These are phyloP conservation scores for Enoplolaimus lenunculus DNA, from an alignment of 2,888 invertebrate genomes.

Conservation along the genomic window DNA sequence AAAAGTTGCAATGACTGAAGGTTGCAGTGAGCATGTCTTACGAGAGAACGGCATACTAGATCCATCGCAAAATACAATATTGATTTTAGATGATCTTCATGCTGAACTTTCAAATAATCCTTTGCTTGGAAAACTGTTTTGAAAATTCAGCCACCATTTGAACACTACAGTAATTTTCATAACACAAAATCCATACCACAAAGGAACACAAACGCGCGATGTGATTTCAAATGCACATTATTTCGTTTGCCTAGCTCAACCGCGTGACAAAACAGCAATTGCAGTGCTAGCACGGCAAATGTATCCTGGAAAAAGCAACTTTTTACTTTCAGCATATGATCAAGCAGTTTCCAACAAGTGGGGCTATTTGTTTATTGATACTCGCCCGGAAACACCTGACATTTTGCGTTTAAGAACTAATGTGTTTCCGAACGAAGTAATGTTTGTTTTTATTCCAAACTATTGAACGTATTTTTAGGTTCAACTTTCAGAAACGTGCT, in stretches of 20 bases:
- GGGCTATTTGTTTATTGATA: constrained; percentile 2
- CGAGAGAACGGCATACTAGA: background rate
- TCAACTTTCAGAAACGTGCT: too few relatives aligned
- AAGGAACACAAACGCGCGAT: constrained; percentile 3
- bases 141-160: background rate
- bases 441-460: background rate
- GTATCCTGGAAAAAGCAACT: background rate
- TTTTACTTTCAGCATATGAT: background rate
- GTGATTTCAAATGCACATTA: constrained; percentile 1
- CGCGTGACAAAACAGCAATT: background rate
- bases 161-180: background rate
- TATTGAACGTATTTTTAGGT: background rate
- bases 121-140: background rate
- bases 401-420: background rate
- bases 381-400: background rate
- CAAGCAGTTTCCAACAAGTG: background rate
- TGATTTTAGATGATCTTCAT: constrained; percentile 9
- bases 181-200: constrained; percentile 7
- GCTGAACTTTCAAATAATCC: background rate
- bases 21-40: background rate
- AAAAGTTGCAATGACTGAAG: background rate
- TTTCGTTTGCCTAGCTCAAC: constrained; percentile 1
- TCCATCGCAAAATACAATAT: background rate
- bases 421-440: background rate
- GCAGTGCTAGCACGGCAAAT: background rate